Evolutionary conservation across 37 sponge, comb jelly and placozoan species (phyloP).

Genomic region (Hexactinellida sp.): DNA sequence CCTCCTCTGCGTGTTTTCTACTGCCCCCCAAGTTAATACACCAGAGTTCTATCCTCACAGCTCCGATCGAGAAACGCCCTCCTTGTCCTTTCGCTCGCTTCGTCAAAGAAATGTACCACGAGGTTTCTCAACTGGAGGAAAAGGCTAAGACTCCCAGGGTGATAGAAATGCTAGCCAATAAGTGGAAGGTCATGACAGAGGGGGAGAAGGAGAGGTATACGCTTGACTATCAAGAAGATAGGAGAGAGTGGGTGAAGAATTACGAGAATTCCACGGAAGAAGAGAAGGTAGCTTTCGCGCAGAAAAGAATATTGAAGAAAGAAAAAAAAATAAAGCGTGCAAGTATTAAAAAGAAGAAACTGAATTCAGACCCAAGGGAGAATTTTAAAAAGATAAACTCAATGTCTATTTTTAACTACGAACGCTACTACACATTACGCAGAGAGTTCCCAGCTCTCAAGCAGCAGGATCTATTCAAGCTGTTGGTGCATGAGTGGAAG

Average conservation of each 20-base stretch:
- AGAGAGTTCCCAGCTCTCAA: neutral
- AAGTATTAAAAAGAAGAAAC: neutral
- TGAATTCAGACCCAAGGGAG: neutral
- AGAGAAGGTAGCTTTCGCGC: neutral
- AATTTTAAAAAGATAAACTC: neutral
- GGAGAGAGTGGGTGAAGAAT: neutral
- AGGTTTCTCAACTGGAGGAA: neutral
- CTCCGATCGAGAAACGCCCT: neutral
- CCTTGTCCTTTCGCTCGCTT: neutral
- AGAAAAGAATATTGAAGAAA: neutral
- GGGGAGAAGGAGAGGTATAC: neutral
- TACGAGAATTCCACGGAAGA: neutral
- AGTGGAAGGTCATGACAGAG: neutral
- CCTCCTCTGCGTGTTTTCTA: no score
- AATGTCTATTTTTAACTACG: neutral
- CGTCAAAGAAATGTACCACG: neutral
- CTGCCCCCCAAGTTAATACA: neutral
- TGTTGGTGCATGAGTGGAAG: neutral
- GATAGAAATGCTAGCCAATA: neutral
- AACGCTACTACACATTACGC: neutral
- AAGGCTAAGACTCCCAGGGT: neutral
- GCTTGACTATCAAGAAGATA: neutral
- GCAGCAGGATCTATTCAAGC: neutral
- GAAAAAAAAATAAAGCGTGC: neutral
- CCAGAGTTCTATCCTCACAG: neutral